A percentile compares a stretch with the other conserved stretches of the same genome.
Conservation (phyloP, 2,888 invertebrate genomes). For the Melieria crassipennis region DNA sequence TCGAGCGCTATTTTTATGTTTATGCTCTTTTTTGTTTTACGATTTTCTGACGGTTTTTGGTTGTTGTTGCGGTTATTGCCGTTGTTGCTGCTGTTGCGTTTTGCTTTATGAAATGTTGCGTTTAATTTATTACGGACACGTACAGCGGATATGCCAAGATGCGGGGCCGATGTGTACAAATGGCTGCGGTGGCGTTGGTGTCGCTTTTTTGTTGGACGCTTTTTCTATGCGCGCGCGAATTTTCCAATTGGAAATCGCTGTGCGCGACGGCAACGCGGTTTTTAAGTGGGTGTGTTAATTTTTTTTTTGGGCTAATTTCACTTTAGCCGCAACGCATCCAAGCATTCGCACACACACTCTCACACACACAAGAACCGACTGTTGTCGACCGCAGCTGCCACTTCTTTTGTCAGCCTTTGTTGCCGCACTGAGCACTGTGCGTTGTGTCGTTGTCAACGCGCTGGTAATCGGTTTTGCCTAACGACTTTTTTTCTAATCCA, state of each 20-base stretch:
- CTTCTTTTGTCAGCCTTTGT: no score
- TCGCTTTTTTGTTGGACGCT: not conserved
- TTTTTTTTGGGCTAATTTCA: not conserved
- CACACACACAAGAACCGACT: not conserved
- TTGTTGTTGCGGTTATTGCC: conserved; percentile 16
- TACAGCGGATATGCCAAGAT: conserved; percentile 38
- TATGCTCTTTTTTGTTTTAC: conserved; percentile 5
- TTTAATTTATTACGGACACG: conserved; percentile 39
- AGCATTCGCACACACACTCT: not conserved
- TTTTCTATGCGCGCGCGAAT: conserved; percentile 10
- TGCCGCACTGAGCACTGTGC: no score
- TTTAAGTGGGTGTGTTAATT: not conserved
- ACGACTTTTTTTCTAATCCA: no score
- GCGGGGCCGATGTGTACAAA: conserved; percentile 5
- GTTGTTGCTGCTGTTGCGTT: conserved; percentile 4
- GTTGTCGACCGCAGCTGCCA: no score
- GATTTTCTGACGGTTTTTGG: not conserved
- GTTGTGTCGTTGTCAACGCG: no score
- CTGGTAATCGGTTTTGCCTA: no score
- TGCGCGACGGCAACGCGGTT: no score
- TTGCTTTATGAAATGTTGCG: conserved; percentile 27
- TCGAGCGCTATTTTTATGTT: not conserved
- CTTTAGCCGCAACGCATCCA: not conserved
- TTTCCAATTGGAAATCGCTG: not conserved
- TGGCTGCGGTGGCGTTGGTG: conserved; percentile 5